Evolutionary conservation across 2,797 vertebrate species (phyloP).

Genomic region (Enteromius mattozi): DNA sequence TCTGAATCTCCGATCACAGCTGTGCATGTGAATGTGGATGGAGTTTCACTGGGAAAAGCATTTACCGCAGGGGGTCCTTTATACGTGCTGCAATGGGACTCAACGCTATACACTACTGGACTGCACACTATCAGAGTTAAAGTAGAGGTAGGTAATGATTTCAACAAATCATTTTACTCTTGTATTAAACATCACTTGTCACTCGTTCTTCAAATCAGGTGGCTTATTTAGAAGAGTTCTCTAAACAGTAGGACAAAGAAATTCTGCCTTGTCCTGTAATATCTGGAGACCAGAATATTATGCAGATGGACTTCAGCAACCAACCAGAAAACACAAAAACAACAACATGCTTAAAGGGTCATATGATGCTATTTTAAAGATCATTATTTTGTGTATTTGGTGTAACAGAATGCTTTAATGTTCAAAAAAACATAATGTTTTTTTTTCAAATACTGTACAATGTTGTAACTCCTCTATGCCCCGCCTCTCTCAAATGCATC

Average conservation of each 20-base stretch:
- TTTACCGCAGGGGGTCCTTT: slow-evolving; percentile 85
- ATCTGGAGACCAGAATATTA: neutral
- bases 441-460: too few species aligned
- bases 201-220: neutral
- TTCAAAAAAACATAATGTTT: too few species aligned
- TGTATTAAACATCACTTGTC: neutral
- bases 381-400: too few species aligned
- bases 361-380: too few species aligned
- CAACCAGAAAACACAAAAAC: neutral
- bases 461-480: too few species aligned
- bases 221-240: neutral
- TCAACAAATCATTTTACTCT: neutral
- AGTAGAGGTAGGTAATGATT: slow-evolving; percentile 81
- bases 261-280: neutral
- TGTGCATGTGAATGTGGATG: slow-evolving; percentile 85
- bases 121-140: slow-evolving; percentile 88
- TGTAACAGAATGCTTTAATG: too few species aligned
- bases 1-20: slow-evolving; percentile 84
- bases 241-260: neutral
- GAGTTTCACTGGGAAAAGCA: slow-evolving; percentile 81
- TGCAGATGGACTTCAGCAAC: neutral
- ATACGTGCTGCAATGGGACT: slow-evolving; percentile 88
- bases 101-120: slow-evolving; percentile 83
- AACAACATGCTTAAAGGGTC: neutral
- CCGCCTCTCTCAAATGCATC: too few species aligned